Evolutionary conservation across 2,888 invertebrate genomes (phyloP).

Genomic region (Drosophila melanosoma): DNA sequence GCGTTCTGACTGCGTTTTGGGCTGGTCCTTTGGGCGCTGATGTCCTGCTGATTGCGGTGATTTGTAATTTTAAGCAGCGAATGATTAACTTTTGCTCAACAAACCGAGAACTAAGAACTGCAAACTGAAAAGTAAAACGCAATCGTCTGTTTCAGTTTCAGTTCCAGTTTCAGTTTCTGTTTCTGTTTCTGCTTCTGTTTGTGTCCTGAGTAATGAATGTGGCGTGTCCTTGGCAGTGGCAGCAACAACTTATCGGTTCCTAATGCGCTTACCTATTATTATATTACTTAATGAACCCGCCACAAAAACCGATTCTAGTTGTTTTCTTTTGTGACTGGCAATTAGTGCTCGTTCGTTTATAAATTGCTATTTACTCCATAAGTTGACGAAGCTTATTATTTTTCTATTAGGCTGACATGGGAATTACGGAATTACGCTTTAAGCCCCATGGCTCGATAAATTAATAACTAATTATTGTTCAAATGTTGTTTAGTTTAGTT

Average conservation of each 20-base stretch:
- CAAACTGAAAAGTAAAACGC: constrained; percentile 15
- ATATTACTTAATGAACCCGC: constrained; percentile 32
- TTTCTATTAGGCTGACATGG: constrained; percentile 15
- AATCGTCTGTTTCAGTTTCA: background rate
- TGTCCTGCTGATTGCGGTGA: constrained; percentile 71
- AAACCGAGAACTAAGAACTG: constrained; percentile 21
- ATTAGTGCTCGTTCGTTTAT: constrained; percentile 20
- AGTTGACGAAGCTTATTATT: constrained; percentile 16
- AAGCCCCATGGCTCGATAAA: constrained; percentile 20
- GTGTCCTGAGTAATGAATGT: constrained; percentile 51
- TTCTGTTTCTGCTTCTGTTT: constrained; percentile 2
- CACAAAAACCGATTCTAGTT: background rate
- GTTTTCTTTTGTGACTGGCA: constrained; percentile 20
- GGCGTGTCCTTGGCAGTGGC: constrained; percentile 57
- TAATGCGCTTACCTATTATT: constrained; percentile 54
- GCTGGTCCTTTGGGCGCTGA: constrained; percentile 37
- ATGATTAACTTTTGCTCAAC: constrained; percentile 70
- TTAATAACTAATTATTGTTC: constrained; percentile 20
- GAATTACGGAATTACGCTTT: constrained; percentile 8
- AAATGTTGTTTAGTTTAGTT: background rate
- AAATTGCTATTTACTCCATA: constrained; percentile 32
- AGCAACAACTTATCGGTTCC: constrained; percentile 42
- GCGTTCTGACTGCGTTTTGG: constrained; percentile 36
- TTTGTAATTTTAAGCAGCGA: constrained; percentile 77
- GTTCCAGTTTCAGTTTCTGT: background rate